Evolutionary conservation across 2,888 invertebrate genomes (phyloP).

Genomic region (Petrolisthes manimaculis): DNA sequence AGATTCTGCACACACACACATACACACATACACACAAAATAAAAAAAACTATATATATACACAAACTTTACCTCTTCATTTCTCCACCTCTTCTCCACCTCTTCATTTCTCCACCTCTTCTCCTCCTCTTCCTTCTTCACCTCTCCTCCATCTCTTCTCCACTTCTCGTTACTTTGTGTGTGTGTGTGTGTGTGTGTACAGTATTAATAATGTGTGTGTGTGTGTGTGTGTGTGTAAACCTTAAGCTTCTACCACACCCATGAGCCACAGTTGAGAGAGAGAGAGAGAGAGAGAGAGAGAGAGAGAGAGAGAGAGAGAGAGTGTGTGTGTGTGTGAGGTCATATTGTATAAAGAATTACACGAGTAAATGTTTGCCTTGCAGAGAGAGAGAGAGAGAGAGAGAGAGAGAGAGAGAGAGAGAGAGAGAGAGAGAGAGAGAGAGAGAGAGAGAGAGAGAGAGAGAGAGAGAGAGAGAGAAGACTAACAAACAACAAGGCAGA

Average conservation of each 20-base stretch:
- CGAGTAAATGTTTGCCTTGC: not conserved
- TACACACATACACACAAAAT: too few species aligned
- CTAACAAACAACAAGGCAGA: not conserved
- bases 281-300: not conserved
- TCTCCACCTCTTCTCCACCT: not conserved
- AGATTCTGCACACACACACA: too few species aligned
- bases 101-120: not conserved
- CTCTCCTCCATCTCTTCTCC: not conserved
- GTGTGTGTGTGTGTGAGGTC: not conserved
- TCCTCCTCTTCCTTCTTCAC: not conserved
- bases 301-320: not conserved
- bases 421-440: not conserved
- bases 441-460: constrained; percentile 1
- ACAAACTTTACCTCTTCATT: too few species aligned
- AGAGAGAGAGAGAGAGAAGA: not conserved
- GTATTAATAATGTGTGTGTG: constrained; percentile 1
- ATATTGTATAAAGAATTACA: not conserved
- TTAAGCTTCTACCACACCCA: constrained; percentile 17
- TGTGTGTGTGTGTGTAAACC: constrained; percentile 8
- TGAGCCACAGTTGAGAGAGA: not conserved
- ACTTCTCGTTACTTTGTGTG: not conserved
- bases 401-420: not conserved
- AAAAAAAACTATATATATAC: too few species aligned
- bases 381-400: not conserved
- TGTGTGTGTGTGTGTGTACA: not conserved